A percentile compares a stretch with the other conserved stretches of the same genome.
phyloP scores from a whole-genome alignment of 2,797 vertebrate genomes.

The Ceyx erithaca region DNA sequence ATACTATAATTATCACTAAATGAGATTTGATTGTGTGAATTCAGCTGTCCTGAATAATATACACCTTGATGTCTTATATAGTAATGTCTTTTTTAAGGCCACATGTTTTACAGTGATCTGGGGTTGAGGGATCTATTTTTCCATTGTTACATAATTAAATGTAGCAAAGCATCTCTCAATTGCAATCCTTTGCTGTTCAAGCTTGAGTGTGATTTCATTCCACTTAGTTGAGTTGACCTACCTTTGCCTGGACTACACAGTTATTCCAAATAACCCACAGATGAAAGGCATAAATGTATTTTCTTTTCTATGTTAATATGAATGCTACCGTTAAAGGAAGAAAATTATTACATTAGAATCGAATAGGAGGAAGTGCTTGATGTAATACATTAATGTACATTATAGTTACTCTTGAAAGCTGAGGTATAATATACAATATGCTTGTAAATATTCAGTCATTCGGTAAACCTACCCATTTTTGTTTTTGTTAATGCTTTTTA shows the following conservation, averaged over 20 bases:
- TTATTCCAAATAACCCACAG: background rate
- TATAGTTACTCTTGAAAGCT: background rate
- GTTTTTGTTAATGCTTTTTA: background rate
- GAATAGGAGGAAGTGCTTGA: background rate
- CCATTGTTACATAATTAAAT: background rate
- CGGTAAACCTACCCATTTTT: background rate
- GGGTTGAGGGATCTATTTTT: background rate
- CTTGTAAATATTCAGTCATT: background rate
- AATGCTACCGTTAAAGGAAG: background rate
- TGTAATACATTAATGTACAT: background rate
- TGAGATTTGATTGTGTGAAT: constrained; percentile 60
- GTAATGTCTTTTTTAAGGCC: background rate
- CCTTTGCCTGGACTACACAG: background rate
- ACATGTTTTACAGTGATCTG: background rate
- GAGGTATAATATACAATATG: background rate
- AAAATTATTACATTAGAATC: background rate
- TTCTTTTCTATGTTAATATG: background rate
- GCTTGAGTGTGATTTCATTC: background rate
- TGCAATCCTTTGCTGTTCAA: background rate
- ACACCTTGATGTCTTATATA: constrained; percentile 62
- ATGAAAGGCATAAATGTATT: background rate
- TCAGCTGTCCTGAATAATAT: constrained; percentile 56
- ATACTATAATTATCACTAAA: constrained; percentile 14
- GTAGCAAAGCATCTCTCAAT: background rate
- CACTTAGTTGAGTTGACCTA: background rate